Evolutionary conservation across 2,888 invertebrate species (phyloP), one percentile per base, ranked within the genome.

Genomic region (Clanis bilineata): DNA sequence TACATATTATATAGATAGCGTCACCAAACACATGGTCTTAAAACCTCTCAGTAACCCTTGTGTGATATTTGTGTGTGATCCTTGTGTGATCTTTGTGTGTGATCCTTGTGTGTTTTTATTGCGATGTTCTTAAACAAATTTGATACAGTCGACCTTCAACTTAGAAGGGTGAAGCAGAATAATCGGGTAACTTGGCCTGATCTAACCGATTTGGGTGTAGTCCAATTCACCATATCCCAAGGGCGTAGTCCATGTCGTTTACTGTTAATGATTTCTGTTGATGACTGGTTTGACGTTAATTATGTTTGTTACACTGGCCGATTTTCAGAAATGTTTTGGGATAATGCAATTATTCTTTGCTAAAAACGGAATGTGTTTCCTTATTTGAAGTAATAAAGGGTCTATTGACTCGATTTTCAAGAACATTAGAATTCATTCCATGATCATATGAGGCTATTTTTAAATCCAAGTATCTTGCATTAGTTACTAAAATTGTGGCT

Each of bases 241-340:
- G 57, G 44, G 61, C 41, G n/a, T 43, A 22, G 25, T 22, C 28
- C 10, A n/a, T 55, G 45, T 59, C 57, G 55, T 59, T 59, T 62
- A 62, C 58, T 59, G 59, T 54, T 41, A 59, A 45, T 51, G 59
- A 62, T 59, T 57, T 38, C 44, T 59, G 58, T 36, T 38, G 28
- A 54, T 55, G 45, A 61, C 55, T 32, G 32, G 7, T 47, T 60
- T 47, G 25, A 25, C 28, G 55, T 22, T 57, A 38, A 38, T 15
- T 57, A 45, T 57, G 32, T 36, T 22, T 57, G 32, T 36, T 22
- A 12, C 21, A 57, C 36, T 36, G 12, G 23, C 39, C 12, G 4
- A 28, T 4, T 21, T 51, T 7, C 25, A 45, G 2, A 4, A 51
- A 51, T 28, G 28, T 18, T 32, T 18, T 45, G 2, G 3, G 10